phyloP scores from a whole-genome alignment of 1,140 invertebrate genomes.

The Drosophila nikananu region DNA sequence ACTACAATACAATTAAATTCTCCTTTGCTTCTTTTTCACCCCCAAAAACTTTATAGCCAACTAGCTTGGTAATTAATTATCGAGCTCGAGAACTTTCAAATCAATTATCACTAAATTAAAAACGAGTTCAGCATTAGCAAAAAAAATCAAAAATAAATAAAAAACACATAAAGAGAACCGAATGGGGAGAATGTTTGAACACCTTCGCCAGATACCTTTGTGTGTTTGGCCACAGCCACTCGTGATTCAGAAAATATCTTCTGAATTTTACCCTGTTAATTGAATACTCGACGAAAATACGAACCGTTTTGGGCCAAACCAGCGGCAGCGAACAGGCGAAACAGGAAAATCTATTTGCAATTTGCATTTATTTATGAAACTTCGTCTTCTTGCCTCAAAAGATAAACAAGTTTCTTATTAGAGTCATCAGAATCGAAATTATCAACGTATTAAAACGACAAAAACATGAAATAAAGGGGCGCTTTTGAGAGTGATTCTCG shows the following conservation, averaged over 20 bases:
- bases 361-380: conserved; percentile 76
- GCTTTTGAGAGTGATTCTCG: conserved; percentile 39
- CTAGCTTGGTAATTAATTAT: conserved; percentile 65
- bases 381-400: conserved; percentile 21
- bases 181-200: conserved; percentile 59
- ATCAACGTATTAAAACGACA: conserved; percentile 14
- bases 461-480: conserved; percentile 53
- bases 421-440: conserved; percentile 1
- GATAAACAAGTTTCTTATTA: conserved; percentile 68
- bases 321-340: conserved; percentile 20
- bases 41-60: conserved; percentile 43
- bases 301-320: not conserved
- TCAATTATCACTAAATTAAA: conserved; percentile 78
- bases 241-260: conserved; percentile 64
- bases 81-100: conserved; percentile 67
- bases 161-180: conserved; percentile 5
- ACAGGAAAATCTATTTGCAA: conserved; percentile 74
- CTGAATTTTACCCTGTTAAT: conserved; percentile 29
- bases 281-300: conserved; percentile 54
- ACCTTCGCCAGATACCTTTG: conserved; percentile 23
- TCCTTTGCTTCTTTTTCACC: not conserved
- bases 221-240: conserved; percentile 24
- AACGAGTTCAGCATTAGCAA: conserved; percentile 65
- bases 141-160: not conserved
- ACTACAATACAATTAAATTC: conserved; percentile 43